Percentiles rank a stretch among this genome's conserved stretches.
These are phyloP conservation scores for Alitta virens DNA, from an alignment of 2,888 invertebrate species.

Conservation along the genomic window DNA sequence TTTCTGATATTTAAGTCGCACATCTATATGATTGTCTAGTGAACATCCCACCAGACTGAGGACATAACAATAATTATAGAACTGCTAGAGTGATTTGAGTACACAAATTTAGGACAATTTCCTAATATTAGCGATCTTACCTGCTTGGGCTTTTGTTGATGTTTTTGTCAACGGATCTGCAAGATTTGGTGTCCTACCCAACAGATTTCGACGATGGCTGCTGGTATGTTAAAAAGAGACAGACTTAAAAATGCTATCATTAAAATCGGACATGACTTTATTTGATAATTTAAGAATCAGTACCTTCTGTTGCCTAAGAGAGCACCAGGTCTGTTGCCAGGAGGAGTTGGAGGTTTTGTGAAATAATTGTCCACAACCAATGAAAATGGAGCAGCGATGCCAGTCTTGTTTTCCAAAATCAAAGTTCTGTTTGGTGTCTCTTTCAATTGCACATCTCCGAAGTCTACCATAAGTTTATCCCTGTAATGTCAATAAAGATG, in stretches of 20 bases:
- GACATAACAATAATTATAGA: too few species aligned
- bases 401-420: slow-evolving; percentile 46
- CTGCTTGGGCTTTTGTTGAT: slow-evolving; percentile 35
- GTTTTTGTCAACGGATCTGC: slow-evolving; percentile 47
- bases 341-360: slow-evolving; percentile 41
- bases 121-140: too few species aligned
- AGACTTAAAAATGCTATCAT: too few species aligned
- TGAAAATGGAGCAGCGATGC: slow-evolving; percentile 43
- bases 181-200: slow-evolving; percentile 46
- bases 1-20: too few species aligned
- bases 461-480: slow-evolving; percentile 33
- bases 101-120: too few species aligned
- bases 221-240: not conserved
- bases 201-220: slow-evolving; percentile 35
- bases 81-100: too few species aligned
- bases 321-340: slow-evolving; percentile 20
- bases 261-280: too few species aligned
- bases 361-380: slow-evolving; percentile 40
- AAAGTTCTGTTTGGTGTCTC: slow-evolving; percentile 39
- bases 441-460: slow-evolving; percentile 40
- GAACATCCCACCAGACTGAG: too few species aligned
- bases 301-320: slow-evolving; percentile 22
- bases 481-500: too few species aligned
- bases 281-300: not conserved
- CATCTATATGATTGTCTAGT: too few species aligned